A percentile compares a stretch with the other conserved stretches of the same genome.
These are phyloP conservation scores for Noctua janthe DNA, from an alignment of 2,888 invertebrate species.

Conservation along the genomic window DNA sequence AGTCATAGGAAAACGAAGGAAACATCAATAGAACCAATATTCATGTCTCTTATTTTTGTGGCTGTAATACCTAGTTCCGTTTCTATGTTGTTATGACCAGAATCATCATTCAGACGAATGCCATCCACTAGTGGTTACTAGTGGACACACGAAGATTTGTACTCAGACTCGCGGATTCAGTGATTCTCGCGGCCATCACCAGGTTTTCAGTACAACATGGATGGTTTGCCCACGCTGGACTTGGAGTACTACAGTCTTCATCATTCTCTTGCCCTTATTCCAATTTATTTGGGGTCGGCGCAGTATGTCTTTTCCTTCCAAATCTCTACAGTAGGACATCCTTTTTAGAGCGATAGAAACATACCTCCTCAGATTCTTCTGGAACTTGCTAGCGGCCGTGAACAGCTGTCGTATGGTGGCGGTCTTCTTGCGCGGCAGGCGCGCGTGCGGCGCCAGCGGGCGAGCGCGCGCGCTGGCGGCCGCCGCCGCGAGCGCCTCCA, in stretches of 20 bases:
- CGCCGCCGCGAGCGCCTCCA: constrained; percentile 92
- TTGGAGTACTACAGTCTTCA: neutral
- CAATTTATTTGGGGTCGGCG: no score
- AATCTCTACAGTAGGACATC: no score
- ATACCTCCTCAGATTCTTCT: constrained; percentile 93
- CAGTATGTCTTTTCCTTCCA: no score
- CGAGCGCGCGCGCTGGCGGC: constrained; percentile 86
- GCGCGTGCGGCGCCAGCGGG: constrained; percentile 87
- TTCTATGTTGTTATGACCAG: no score
- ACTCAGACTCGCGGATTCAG: no score
- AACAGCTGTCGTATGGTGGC: constrained; percentile 98
- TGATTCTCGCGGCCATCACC: neutral
- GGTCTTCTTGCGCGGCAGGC: constrained; percentile 95
- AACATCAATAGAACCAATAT: no score
- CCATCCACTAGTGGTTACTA: no score
- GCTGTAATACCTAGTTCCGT: neutral
- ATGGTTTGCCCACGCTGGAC: neutral
- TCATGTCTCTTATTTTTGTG: neutral
- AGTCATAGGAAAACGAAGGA: neutral
- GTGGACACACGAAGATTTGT: no score
- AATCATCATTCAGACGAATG: no score
- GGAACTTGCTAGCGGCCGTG: constrained; percentile 98
- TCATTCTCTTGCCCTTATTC: neutral
- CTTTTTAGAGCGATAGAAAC: no score
- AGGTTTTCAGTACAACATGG: neutral